Evolutionary conservation across 2,797 vertebrate species (phyloP).

Genomic region (Pseudopleuronectes americanus): DNA sequence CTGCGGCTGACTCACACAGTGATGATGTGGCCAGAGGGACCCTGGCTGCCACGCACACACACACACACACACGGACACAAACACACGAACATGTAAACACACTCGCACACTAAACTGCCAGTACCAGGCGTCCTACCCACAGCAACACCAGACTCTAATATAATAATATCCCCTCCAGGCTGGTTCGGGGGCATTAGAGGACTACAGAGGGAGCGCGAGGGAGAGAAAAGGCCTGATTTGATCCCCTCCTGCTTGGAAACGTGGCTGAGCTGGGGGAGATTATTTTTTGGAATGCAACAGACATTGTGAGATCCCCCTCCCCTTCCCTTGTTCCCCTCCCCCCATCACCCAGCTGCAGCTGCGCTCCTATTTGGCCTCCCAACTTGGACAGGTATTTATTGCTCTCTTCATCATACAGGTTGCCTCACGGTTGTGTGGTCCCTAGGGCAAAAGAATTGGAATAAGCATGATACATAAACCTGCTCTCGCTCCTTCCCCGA

Average conservation of each 20-base stretch:
- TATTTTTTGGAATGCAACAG: constrained; percentile 85
- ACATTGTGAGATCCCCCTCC: constrained; percentile 80
- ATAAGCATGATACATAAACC: constrained; percentile 77
- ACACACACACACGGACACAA: constrained; percentile 53
- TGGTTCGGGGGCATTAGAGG: constrained; percentile 79
- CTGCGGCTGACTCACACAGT: constrained; percentile 79
- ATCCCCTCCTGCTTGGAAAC: constrained; percentile 81
- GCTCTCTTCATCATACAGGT: constrained; percentile 83
- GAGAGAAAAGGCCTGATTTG: constrained; percentile 78
- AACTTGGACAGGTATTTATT: constrained; percentile 86
- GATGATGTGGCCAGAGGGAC: constrained; percentile 83
- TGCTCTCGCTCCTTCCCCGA: constrained; percentile 56
- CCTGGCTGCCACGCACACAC: constrained; percentile 72
- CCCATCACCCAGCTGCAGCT: constrained; percentile 79
- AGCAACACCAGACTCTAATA: constrained; percentile 75
- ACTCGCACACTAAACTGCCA: constrained; percentile 66
- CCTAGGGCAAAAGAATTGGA: constrained; percentile 77
- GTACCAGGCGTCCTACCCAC: constrained; percentile 71
- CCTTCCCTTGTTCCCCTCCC: constrained; percentile 66
- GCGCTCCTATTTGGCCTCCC: constrained; percentile 80
- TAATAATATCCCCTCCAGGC: constrained; percentile 80
- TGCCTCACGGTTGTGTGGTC: constrained; percentile 80
- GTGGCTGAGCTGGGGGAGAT: constrained; percentile 82
- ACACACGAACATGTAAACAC: constrained; percentile 63
- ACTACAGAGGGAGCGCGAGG: constrained; percentile 70